Conservation (phyloP, 1,140 invertebrate genomes). For the Brachionus rubens region DNA sequence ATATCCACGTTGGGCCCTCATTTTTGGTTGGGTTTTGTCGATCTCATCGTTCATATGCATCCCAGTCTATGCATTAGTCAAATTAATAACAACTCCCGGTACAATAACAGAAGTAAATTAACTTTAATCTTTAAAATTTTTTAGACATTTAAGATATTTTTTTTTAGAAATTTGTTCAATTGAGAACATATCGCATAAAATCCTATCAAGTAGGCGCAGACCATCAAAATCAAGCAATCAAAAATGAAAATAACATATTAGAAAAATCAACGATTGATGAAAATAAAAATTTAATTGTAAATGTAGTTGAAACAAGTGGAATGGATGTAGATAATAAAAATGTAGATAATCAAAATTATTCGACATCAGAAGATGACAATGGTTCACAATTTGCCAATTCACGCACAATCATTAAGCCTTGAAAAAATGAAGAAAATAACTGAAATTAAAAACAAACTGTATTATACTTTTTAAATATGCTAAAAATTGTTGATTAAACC, state of each 20-base stretch:
- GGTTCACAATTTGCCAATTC: conserved; percentile 17
- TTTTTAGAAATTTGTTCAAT: not conserved
- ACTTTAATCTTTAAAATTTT: too few relatives aligned
- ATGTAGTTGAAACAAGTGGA: not conserved
- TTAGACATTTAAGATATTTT: too few relatives aligned
- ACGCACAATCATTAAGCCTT: conserved; percentile 15
- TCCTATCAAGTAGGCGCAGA: not conserved
- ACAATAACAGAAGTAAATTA: conserved; percentile 49
- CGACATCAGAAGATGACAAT: conserved; percentile 24
- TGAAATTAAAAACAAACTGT: not conserved
- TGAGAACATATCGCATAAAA: not conserved
- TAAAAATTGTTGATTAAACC: not conserved
- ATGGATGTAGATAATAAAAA: not conserved
- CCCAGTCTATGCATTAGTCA: conserved; percentile 50
- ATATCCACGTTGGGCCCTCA: conserved; percentile 54
- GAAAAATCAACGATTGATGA: conserved; percentile 20
- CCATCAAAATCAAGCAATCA: too few relatives aligned
- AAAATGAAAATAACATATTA: not conserved
- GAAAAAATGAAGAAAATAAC: not conserved
- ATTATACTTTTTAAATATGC: not conserved
- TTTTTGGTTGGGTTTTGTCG: conserved; percentile 53
- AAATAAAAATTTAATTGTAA: conserved; percentile 39
- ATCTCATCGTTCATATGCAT: conserved; percentile 52
- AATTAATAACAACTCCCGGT: conserved; percentile 50
- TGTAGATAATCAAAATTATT: conserved; percentile 34